Base-by-base conservation (phyloP, 2,797 vertebrate species). In the Nasua narica region DNA sequence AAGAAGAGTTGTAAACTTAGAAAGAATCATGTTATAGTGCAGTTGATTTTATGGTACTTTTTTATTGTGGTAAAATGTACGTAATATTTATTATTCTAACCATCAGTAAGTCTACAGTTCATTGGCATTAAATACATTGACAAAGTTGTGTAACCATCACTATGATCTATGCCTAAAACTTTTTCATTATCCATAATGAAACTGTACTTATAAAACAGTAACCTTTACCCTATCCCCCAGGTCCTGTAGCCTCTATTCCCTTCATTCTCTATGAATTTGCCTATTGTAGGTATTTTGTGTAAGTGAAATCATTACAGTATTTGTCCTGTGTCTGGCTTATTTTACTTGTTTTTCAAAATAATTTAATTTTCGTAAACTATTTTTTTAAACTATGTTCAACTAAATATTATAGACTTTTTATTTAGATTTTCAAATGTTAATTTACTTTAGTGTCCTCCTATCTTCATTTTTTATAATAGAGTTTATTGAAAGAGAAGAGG, bases 271-370 rank as follows among this genome's bases (percentile, higher is more conserved):
- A 4, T 95, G 70, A 90, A 58, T 90, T 90, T 95, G 50, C 50
- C 65, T 92, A 65, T 52, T 89, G 35, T 95, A 14, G 16, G 27
- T 86, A 32, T 32, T 19, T 48, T 13, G 14, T 90, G 19, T 79
- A 81, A 79, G 14, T 87, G 56, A 60, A 77, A 72, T 81, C 56
- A 40, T 48, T 65, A 13, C 37, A 58, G 0, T 78, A 56, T 85
- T 88, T 87, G 29, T 91, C 29, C 43, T 52, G 11, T 78, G 11
- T 86, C 56, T 95, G 84, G 32, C 50, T 88, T 52, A 56, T 76
- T 93, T 60, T 95, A 58, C 25, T 58, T 65, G 27, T 88, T 94
- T 96, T 52, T 95, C n/a, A 91, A 95, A 95, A 82, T 67, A 67
- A 87, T 43, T 40, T 95, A 25, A 74, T 87, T 37, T 43, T 87